Base-by-base conservation (phyloP, 2,888 invertebrate species). In the Ochropleura leucogaster region DNA sequence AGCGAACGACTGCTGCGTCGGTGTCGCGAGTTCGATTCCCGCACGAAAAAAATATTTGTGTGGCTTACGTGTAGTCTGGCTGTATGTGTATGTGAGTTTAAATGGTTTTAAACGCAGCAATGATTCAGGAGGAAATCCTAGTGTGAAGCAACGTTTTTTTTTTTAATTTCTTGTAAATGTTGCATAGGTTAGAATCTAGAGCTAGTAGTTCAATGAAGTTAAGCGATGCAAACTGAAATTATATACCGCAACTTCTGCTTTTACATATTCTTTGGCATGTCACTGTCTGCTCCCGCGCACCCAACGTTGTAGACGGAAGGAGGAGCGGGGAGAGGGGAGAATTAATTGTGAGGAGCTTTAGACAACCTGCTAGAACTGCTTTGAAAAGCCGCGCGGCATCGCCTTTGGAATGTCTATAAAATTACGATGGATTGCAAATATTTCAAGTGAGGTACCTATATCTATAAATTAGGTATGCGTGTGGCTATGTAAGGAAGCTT, bases 331-430 rank as follows among this genome's bases (percentile, higher is more conserved):
- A 72, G 77, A 66, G 30, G 40, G 77, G 75, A 72, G 80, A 67
- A 72, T 84, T 89, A 90, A 90, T 89, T 90, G 88, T 90, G 84
- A 85, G 77, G 74, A 84, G 85, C 82, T 85, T 82, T 82, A 82
- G 79, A 80, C 74, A 82, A 79, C 72, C 70, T 87, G n/a, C n/a
- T n/a, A n/a, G n/a, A 87, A 87, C 74, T 70, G 68, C 87, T 89
- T 88, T 90, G 86, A 86, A 77, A 69, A 77, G 79, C 87, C 89
- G 85, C 79, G 51, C 51, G 70, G 73, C 74, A 69, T 59, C 51
- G 70, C 72, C 74, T 68, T 59, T 72, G 83, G 76, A 81, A 80
- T 84, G 62, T 20, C 70, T 66, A 72, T 74, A 82, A 85, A 80
- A 82, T 77, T 12, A 12, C 60, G 74, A 79, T 71, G 65, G 68